A percentile compares a stretch with the other conserved stretches of the same genome.
Conservation (phyloP, 2,888 invertebrate species). For the Drosophila barbarae region DNA sequence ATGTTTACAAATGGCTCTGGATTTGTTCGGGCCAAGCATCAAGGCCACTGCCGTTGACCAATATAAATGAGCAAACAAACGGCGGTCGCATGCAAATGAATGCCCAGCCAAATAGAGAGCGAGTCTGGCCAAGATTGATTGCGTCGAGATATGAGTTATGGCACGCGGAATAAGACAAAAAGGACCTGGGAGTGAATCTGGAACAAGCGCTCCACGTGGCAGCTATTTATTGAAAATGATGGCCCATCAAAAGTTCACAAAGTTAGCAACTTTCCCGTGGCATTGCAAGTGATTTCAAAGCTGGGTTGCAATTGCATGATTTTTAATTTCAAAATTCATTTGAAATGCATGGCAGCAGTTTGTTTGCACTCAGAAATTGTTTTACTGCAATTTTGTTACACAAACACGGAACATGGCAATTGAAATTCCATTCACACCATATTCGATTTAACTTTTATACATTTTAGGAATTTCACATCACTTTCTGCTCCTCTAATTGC, state of each 20-base stretch:
- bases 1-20: constrained; percentile 59
- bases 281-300: neutral
- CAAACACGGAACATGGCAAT: constrained; percentile 42
- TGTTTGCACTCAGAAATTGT: constrained; percentile 21
- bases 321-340: constrained; percentile 21
- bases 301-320: constrained; percentile 2
- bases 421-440: constrained; percentile 50
- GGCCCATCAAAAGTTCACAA: constrained; percentile 14
- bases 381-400: constrained; percentile 22
- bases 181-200: constrained; percentile 9
- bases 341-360: constrained; percentile 25
- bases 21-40: constrained; percentile 38
- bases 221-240: constrained; percentile 1
- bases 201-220: constrained; percentile 21
- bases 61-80: constrained; percentile 56
- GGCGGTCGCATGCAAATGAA: constrained; percentile 60
- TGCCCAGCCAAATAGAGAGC: constrained; percentile 20
- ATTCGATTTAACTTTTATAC: constrained; percentile 41
- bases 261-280: neutral
- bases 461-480: constrained; percentile 34
- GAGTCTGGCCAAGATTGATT: constrained; percentile 54
- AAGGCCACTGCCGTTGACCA: constrained; percentile 47
- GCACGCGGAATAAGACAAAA: constrained; percentile 24
- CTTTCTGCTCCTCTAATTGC: constrained; percentile 54
- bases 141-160: constrained; percentile 55